A percentile compares a stretch with the other conserved stretches of the same genome.
These are phyloP conservation scores for Somateria mollissima DNA, from an alignment of 2,797 vertebrate genomes.

Conservation along the genomic window DNA sequence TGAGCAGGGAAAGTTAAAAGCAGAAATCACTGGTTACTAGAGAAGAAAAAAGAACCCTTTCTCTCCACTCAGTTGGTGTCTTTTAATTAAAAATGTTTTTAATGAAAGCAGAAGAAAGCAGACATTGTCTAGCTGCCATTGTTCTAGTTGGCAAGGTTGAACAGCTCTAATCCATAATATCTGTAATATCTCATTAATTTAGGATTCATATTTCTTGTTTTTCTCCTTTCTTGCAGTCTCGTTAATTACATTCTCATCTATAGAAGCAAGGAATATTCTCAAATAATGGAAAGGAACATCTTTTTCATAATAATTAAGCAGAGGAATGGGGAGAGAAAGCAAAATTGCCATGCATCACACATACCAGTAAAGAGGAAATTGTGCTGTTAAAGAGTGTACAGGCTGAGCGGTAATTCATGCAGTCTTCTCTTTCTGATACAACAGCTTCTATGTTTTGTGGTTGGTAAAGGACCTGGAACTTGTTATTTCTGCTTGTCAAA, in stretches of 20 bases:
- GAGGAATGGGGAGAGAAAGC: neutral
- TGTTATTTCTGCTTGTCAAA: neutral
- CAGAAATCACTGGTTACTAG: neutral
- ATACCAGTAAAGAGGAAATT: neutral
- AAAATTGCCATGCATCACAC: neutral
- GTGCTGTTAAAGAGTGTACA: neutral
- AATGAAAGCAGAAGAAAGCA: neutral
- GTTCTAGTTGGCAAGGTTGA: neutral
- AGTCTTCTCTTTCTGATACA: neutral
- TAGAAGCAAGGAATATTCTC: neutral
- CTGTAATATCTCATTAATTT: slow-evolving; percentile 21
- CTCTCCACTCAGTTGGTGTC: neutral
- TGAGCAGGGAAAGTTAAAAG: neutral
- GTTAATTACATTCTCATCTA: neutral
- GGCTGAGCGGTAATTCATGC: neutral
- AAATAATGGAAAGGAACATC: neutral
- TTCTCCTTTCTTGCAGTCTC: neutral
- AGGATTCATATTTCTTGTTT: neutral
- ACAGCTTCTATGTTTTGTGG: neutral
- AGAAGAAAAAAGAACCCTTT: neutral
- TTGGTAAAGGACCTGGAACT: neutral
- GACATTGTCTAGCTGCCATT: neutral
- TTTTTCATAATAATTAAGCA: slow-evolving; percentile 9
- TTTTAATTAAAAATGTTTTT: neutral
- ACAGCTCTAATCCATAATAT: neutral